Evolutionary conservation across 2,888 invertebrate species (phyloP), one percentile per base, ranked within the genome.

Genomic region (Drosophila pseudotakahashii): DNA sequence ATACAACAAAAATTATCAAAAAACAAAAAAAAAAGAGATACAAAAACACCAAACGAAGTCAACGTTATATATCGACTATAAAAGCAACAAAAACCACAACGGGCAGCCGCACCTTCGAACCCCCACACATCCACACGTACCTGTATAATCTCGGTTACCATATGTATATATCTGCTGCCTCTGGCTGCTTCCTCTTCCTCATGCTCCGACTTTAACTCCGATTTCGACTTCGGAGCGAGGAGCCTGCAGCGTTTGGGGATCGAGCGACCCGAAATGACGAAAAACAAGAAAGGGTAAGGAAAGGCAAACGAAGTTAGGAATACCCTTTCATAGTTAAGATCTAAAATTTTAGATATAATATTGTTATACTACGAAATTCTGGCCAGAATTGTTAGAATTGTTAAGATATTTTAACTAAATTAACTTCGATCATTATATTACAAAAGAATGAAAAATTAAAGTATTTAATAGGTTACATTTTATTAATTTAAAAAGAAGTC

Each of bases 101-200:
- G 47, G 69, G 51, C 67, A 53, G 89, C 89, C 89, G 84, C 84
- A 84, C 84, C 84, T 84, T 89, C 70, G 72, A 50, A 42, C 61
- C 52, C 74, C 57, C 75, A 67, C 73, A 58, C 48, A 41, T 32
- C 39, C 45, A 75, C 47, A 47, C 44, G 32, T 58, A 60, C 62
- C 51, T 60, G 64, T 63, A 57, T 59, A 68, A 62, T 72, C 59
- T 76, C 57, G 67, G 55, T 64, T 68, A 68, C 72, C 69, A 75
- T 69, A 66, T 36, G 48, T 39, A 30, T 39, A 6, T 45, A 37
- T 70, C 36, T 63, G 60, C 37, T 60, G 76, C 72, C 63, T 73
- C 45, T 74, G 44, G 39, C 48, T 37, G 72, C 52, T 62, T 81
- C 69, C 73, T 73, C 82, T 78, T 82, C 77, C 85, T 68, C 54